phyloP scores from a whole-genome alignment of 2,888 invertebrate species.

The Drosophila aldrichi region DNA sequence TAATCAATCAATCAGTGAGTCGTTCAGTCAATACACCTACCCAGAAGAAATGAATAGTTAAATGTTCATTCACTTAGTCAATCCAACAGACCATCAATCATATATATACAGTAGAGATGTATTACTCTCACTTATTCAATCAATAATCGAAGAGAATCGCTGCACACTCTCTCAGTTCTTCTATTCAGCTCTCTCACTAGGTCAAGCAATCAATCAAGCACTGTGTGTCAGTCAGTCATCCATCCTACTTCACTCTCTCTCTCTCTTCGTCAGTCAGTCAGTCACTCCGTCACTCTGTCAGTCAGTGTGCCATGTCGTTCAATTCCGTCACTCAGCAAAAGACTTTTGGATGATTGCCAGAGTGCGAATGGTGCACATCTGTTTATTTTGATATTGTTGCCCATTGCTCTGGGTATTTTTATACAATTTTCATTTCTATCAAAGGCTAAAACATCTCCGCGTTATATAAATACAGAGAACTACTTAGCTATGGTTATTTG shows the following conservation, averaged over 20 bases:
- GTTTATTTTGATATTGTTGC: slow-evolving; percentile 57
- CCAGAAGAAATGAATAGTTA: too few relatives aligned
- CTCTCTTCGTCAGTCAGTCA: slow-evolving; percentile 24
- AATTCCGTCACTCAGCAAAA: slow-evolving; percentile 51
- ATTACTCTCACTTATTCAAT: neutral
- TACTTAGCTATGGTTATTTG: too few relatives aligned
- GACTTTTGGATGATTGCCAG: slow-evolving; percentile 65
- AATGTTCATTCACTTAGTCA: too few relatives aligned
- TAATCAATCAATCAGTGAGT: too few relatives aligned
- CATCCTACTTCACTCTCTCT: slow-evolving; percentile 7
- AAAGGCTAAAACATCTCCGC: slow-evolving; percentile 1
- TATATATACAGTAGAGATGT: neutral
- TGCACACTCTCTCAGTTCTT: neutral
- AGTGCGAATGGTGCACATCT: slow-evolving; percentile 65
- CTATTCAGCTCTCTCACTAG: neutral
- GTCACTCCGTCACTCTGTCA: slow-evolving; percentile 26
- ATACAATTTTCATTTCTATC: slow-evolving; percentile 24
- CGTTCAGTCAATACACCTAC: too few relatives aligned
- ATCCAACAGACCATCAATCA: too few relatives aligned
- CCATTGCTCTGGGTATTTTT: slow-evolving; percentile 30
- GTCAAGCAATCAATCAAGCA: neutral
- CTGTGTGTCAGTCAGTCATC: slow-evolving; percentile 27
- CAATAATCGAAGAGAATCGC: neutral
- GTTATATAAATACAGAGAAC: neutral
- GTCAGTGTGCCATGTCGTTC: slow-evolving; percentile 36